phyloP scores from a whole-genome alignment of 2,888 invertebrate genomes.

The Cataglyphis altisquamis region DNA sequence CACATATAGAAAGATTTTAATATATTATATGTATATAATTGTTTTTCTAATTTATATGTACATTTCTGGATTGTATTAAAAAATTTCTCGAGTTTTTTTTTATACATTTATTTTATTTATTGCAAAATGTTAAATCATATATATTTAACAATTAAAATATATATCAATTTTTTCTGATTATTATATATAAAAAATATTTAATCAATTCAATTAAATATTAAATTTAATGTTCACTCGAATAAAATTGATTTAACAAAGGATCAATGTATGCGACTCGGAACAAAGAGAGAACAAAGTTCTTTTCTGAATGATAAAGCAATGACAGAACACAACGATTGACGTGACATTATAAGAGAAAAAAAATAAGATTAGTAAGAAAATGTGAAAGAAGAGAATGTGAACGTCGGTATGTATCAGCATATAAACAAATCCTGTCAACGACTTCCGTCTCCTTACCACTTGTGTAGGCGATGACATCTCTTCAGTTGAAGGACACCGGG shows the following conservation, averaged over 20 bases:
- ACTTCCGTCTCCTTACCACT: slow-evolving; percentile 64
- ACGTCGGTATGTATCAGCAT: neutral
- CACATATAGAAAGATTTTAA: neutral
- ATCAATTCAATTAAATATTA: slow-evolving; percentile 15
- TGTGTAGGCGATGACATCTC: slow-evolving; percentile 75
- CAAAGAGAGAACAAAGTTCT: neutral
- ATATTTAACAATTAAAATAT: neutral
- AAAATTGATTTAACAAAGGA: neutral
- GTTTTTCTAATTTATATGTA: neutral
- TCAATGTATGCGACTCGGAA: neutral
- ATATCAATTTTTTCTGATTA: neutral
- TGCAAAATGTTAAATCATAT: neutral
- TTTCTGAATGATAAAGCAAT: slow-evolving; percentile 84
- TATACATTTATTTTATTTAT: neutral
- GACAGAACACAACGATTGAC: slow-evolving; percentile 93
- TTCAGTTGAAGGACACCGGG: slow-evolving; percentile 34
- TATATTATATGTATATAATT: neutral
- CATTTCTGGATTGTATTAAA: neutral
- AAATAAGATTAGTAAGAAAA: slow-evolving; percentile 38
- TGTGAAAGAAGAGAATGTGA: neutral
- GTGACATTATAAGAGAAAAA: slow-evolving; percentile 89
- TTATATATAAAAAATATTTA: neutral
- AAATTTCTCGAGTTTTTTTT: neutral
- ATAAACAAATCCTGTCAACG: neutral
- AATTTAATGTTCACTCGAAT: slow-evolving; percentile 22